Base-by-base conservation (phyloP, 2,888 invertebrate genomes). In the Platycheirus albimanus region DNA sequence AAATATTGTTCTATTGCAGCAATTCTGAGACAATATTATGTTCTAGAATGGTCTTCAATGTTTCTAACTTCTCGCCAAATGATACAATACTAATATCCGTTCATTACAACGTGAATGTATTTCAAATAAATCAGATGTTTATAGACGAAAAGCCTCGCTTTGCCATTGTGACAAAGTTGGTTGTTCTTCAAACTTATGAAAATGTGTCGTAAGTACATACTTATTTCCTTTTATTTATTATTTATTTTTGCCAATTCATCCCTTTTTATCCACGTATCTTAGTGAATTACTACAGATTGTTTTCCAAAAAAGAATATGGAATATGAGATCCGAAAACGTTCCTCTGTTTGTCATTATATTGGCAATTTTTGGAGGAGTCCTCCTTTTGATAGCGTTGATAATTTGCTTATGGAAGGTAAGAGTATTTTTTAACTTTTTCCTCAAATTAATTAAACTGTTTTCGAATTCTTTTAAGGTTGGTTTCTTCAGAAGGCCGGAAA, bases 51-150 rank as follows among this genome's bases (percentile, higher is more conserved):
- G 7, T 33, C 7, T 8, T 33, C 1, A 33, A 8, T 33, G 7
- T 33, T 1, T 33, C 8, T 6, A 33, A 8, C 7, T 33, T 33
- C 30, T 8, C 7, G 1, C 30, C 30, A 4, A 33, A 33, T 7
- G 30, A 33, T 8, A 33, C 30, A 8, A 2, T 33, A 8, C 6
- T 6, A 6, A 33, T 33, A 78, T 41, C 84, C 89, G 17, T 81
- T 6, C 3, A 33, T 8, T 33, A 33, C 7, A 4, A 33, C 7
- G 30, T 33, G 6, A 33, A 33, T 8, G 30, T 33, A 33, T 8
- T 33, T 4, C 6, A 33, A 33, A 33, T 33, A 8, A 33, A 33
- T 33, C 5, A 8, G 8, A 33, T 33, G 30, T 7, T 33, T 8
- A 2, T 33, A 3, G 30, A 33, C 7, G 7, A 33, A 33, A 33